Conservation (phyloP, 2,888 invertebrate genomes). For the Myopa testacea region DNA sequence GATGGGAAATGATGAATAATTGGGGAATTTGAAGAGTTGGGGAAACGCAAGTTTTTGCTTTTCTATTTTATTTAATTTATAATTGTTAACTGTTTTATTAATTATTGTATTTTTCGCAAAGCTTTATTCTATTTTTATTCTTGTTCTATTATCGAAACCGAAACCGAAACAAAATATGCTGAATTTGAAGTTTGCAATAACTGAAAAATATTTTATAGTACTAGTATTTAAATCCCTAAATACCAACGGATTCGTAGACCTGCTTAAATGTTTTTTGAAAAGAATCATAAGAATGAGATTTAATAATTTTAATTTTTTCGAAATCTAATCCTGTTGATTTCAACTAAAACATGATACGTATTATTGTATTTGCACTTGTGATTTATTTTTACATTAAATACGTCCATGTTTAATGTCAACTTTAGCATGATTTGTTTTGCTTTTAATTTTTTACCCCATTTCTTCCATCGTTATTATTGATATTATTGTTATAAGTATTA, state of each 20-base stretch:
- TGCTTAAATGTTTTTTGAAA: too few relatives aligned
- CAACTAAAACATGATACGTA: neutral
- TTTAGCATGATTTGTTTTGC: slow-evolving; percentile 18
- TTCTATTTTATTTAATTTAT: slow-evolving; percentile 33
- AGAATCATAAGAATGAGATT: neutral
- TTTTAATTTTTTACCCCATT: slow-evolving; percentile 16
- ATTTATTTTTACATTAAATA: slow-evolving; percentile 1
- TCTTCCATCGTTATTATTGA: slow-evolving; percentile 15
- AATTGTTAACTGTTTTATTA: slow-evolving; percentile 26
- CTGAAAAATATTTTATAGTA: too few relatives aligned
- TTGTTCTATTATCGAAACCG: neutral
- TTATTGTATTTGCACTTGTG: neutral
- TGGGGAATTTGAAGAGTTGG: slow-evolving; percentile 3
- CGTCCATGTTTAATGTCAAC: neutral
- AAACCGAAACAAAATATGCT: slow-evolving; percentile 17
- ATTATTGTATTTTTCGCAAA: slow-evolving; percentile 15
- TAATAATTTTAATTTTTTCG: too few relatives aligned
- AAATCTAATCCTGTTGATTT: neutral
- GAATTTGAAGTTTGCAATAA: neutral
- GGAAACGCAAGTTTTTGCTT: slow-evolving; percentile 23
- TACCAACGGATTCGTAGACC: too few relatives aligned
- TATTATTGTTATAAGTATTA: neutral
- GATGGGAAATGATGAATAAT: neutral
- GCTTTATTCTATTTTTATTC: slow-evolving; percentile 1
- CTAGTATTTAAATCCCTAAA: too few relatives aligned